phyloP scores from a whole-genome alignment of 92 coral and sea anemone species.

The Nematostella vectensis region DNA sequence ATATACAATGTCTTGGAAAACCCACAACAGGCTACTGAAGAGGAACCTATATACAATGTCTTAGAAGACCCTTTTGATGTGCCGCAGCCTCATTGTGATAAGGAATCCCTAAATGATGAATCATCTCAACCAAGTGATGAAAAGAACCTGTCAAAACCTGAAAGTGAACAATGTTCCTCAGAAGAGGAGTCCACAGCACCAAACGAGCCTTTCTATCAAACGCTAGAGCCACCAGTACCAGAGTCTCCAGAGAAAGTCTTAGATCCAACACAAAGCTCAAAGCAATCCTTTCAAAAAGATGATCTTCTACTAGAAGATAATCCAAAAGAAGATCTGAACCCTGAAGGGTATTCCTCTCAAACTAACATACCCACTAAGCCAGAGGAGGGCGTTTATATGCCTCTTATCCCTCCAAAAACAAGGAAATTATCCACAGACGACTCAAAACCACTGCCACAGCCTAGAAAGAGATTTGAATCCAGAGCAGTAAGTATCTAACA shows the following conservation, averaged over 20 bases:
- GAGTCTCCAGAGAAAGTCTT: neutral
- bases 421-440: neutral
- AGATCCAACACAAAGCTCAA: too few relatives aligned
- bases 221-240: constrained; percentile 29
- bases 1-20: constrained; percentile 3
- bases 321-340: neutral
- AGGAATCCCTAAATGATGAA: too few relatives aligned
- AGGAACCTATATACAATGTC: constrained; percentile 43
- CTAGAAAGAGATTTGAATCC: constrained; percentile 26
- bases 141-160: too few relatives aligned
- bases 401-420: constrained; percentile 1
- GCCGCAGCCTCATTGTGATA: too few relatives aligned
- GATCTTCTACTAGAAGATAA: neutral
- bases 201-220: constrained; percentile 10
- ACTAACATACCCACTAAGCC: too few relatives aligned
- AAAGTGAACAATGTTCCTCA: neutral
- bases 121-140: too few relatives aligned
- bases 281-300: too few relatives aligned
- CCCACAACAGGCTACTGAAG: neutral
- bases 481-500: constrained; percentile 38
- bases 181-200: neutral
- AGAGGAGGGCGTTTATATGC: neutral
- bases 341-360: too few relatives aligned
- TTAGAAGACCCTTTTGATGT: constrained; percentile 25
- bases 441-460: neutral